Base-by-base conservation (phyloP, 2,113 vertebrate genomes). In the Notechis scutatus region DNA sequence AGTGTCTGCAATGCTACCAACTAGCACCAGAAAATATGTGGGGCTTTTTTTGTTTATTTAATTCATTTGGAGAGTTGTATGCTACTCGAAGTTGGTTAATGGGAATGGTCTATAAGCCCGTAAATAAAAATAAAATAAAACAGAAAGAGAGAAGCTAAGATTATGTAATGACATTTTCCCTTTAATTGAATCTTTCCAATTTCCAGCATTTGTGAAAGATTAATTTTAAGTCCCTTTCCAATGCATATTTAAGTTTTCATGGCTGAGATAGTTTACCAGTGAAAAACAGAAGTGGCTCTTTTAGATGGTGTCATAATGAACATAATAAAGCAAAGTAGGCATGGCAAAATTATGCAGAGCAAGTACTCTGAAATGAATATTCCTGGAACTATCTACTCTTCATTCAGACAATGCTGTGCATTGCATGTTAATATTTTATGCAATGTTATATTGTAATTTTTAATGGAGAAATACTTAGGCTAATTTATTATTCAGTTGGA, bases 371-470 rank as follows among this genome's bases (percentile, higher is more conserved):
- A 91, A 85, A 85, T 85, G 90, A 91, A 39, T 69, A 91, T 55
- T 42, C 85, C 34, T 85, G 52, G 14, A 59, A 85, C 39, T n/a
- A 29, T 57, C 81, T 45, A 21, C 34, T 87, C 91, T 47, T 54
- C 52, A 47, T 86, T 45, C 34, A n/a, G 21, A 42, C 7, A 47
- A 20, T 29, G 42, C 45, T 59, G 39, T 47, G 55, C 23, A 42
- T 59, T 87, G 45, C 34, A 54, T 81, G 90, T 81, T 74, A 91
- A 91, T 74, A 74, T 74, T 91, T 50, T 87, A 92, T 61, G 55
- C 24, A 61, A 57, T 87, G 90, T 87, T 87, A 92, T 45, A 86
- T 85, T 88, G 87, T 57, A 91, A 91, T 91, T 91, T 56, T 91
- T 57, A 50, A 34, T 26, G 55, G 23, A 20, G 56, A 81, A 90